A percentile compares a stretch with the other conserved stretches of the same genome.
Evolutionary conservation across 2,888 invertebrate species (phyloP).

Genomic region (Chymomyza caudatula): DNA sequence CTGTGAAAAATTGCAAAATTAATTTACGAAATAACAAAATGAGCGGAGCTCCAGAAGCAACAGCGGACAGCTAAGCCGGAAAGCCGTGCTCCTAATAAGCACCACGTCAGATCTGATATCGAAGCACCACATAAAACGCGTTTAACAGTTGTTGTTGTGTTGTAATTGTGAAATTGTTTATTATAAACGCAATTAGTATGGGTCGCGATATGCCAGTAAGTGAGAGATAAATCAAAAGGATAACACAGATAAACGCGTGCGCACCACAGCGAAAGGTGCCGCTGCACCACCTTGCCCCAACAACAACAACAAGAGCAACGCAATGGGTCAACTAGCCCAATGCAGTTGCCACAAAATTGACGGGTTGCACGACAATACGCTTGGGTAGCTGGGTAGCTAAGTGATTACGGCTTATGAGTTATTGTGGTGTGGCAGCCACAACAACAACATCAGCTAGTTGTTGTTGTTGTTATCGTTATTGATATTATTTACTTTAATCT

Average conservation of each 20-base stretch:
- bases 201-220: slow-evolving; percentile 37
- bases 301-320: background rate
- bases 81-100: slow-evolving; percentile 42
- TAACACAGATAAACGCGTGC: slow-evolving; percentile 58
- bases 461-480: slow-evolving; percentile 46
- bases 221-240: slow-evolving; percentile 68
- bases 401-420: slow-evolving; percentile 70
- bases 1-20: slow-evolving; percentile 7
- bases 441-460: slow-evolving; percentile 6
- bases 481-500: slow-evolving; percentile 72
- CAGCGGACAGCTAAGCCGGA: background rate
- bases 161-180: slow-evolving; percentile 51
- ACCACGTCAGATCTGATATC: slow-evolving; percentile 53
- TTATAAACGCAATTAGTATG: slow-evolving; percentile 54
- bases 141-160: slow-evolving; percentile 14
- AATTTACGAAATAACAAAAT: background rate
- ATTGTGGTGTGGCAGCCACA: slow-evolving; percentile 37
- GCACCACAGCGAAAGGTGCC: background rate
- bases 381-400: slow-evolving; percentile 20
- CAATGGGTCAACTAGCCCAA: background rate
- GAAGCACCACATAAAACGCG: slow-evolving; percentile 31
- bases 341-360: background rate
- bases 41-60: background rate
- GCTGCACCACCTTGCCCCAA: background rate
- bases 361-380: no score